Evolutionary conservation across 2,797 vertebrate species (phyloP).

Genomic region (Anguilla pacifica): DNA sequence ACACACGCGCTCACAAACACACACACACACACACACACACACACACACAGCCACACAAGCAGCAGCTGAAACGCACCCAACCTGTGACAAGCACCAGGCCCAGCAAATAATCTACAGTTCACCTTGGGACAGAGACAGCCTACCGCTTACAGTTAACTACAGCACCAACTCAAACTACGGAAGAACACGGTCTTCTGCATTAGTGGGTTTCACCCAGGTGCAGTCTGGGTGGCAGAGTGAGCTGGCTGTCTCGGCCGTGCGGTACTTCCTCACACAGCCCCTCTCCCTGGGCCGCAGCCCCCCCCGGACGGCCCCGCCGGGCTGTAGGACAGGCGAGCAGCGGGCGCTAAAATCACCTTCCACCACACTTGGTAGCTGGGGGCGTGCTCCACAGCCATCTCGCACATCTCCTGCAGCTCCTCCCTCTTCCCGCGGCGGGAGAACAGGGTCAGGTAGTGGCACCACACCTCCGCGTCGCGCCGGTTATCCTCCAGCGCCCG

Average conservation of each 20-base stretch:
- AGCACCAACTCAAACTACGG: too few species aligned
- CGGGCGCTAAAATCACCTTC: conserved; percentile 77
- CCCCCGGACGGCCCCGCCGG: too few species aligned
- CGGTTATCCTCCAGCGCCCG: conserved; percentile 93
- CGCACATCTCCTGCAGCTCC: conserved; percentile 96
- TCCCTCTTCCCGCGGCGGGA: conserved; percentile 84
- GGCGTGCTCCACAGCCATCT: conserved; percentile 94
- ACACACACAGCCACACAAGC: not conserved
- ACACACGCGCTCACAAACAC: not conserved
- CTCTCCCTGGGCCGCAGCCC: not conserved
- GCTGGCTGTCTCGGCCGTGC: not conserved
- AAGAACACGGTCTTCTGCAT: too few species aligned
- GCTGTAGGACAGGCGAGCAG: too few species aligned
- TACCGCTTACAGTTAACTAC: too few species aligned
- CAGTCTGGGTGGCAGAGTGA: not conserved
- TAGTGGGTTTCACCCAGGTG: not conserved
- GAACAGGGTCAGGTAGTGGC: conserved; percentile 91
- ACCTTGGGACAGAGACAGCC: not conserved
- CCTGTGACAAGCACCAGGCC: not conserved
- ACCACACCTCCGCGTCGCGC: conserved; percentile 91
- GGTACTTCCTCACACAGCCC: not conserved
- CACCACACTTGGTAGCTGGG: conserved; percentile 87
- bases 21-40: not conserved
- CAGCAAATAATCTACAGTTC: not conserved
- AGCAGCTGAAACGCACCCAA: not conserved